Percentiles rank a stretch among this genome's conserved stretches.
phyloP scores from a whole-genome alignment of 2,888 invertebrate species.

The Merodon equestris region DNA sequence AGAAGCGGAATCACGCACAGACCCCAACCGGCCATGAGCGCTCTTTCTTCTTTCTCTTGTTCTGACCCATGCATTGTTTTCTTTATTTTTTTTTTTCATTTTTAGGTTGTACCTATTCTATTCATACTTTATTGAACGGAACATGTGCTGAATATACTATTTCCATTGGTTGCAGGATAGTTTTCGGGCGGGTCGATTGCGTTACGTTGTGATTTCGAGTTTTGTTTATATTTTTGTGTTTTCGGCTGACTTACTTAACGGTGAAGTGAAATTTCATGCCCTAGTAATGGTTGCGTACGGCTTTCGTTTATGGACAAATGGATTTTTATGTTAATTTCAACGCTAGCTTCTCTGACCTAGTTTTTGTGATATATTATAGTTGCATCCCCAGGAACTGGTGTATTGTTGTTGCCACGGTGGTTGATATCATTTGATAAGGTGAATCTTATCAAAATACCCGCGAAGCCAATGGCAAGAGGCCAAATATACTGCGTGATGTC shows the following conservation, averaged over 20 bases:
- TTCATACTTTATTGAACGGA: constrained; percentile 8
- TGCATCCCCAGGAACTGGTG: no score
- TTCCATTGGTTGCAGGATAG: constrained; percentile 2
- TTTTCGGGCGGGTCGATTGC: not conserved
- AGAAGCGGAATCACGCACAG: constrained; percentile 62
- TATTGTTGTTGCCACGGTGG: no score
- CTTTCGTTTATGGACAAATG: not conserved
- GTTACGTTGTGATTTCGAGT: not conserved
- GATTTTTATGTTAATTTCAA: constrained; percentile 4
- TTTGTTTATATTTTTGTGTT: constrained; percentile 18
- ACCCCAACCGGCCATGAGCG: constrained; percentile 46
- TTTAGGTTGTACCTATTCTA: constrained; percentile 21
- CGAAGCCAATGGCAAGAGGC: no score
- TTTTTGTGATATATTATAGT: no score
- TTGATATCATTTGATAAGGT: no score
- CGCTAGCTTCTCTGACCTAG: no score
- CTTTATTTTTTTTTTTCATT: constrained; percentile 34
- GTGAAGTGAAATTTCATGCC: constrained; percentile 67
- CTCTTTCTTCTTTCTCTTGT: constrained; percentile 12
- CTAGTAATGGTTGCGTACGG: constrained; percentile 53
- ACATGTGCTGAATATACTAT: constrained; percentile 26
- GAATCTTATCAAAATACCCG: no score
- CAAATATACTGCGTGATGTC: no score
- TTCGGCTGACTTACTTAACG: constrained; percentile 62
- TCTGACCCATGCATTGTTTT: constrained; percentile 28